phyloP scores from a whole-genome alignment of 2,113 vertebrate genomes.

The Podarcis cretensis region DNA sequence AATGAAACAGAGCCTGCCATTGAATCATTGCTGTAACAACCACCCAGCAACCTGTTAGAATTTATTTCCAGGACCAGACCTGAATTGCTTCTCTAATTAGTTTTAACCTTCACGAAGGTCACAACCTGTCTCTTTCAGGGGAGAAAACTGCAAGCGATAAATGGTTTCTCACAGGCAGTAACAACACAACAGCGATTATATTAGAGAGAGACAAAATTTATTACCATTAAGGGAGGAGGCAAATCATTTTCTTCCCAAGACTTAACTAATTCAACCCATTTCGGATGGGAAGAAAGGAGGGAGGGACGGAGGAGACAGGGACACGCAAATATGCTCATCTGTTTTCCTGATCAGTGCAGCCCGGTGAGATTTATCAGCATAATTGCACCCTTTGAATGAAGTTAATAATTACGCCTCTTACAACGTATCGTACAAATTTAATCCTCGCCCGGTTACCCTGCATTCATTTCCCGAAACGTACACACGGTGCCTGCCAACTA shows the following conservation, averaged over 20 bases:
- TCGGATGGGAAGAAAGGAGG: not conserved
- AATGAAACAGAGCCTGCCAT: not conserved
- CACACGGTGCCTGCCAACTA: no score
- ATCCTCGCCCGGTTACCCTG: not conserved
- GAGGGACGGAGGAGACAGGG: not conserved
- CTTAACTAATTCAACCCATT: constrained; percentile 40
- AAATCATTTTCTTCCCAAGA: constrained; percentile 39
- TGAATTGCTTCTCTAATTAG: constrained; percentile 66
- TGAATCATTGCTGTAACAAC: not conserved
- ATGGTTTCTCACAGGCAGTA: constrained; percentile 32
- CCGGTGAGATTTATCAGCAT: constrained; percentile 13
- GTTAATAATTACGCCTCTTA: constrained; percentile 8
- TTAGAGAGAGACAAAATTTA: constrained; percentile 28
- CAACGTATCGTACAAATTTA: not conserved
- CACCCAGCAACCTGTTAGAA: constrained; percentile 11
- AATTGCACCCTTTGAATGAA: constrained; percentile 10
- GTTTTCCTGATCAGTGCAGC: not conserved
- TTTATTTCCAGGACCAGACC: constrained; percentile 30
- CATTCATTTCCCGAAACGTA: not conserved
- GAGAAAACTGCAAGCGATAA: constrained; percentile 42
- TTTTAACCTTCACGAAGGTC: constrained; percentile 47
- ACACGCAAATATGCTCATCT: not conserved
- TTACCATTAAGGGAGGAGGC: constrained; percentile 42
- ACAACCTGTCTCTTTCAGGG: constrained; percentile 27
- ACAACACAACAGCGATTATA: constrained; percentile 24